Conservation (phyloP, 2,888 invertebrate genomes). For the Euspilapteryx auroguttella region DNA sequence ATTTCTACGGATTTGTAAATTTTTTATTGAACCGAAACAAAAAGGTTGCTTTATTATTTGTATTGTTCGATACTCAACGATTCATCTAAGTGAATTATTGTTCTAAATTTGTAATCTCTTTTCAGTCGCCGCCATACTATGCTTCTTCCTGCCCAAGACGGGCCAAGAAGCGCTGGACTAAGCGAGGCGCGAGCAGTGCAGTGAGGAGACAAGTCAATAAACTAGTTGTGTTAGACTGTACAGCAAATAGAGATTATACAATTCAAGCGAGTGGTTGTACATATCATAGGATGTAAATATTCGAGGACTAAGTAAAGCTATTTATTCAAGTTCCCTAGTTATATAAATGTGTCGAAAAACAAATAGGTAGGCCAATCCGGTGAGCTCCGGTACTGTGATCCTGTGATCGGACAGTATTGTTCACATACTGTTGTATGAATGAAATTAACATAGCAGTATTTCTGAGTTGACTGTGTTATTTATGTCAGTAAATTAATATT, state of each 20-base stretch:
- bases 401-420: no score
- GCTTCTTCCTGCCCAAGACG: constrained; percentile 75
- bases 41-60: no score
- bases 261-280: constrained; percentile 35
- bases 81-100: no score
- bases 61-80: no score
- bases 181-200: constrained; percentile 18
- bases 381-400: constrained; percentile 29
- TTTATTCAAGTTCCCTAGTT: constrained; percentile 14
- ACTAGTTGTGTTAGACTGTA: constrained; percentile 37
- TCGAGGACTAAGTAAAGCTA: constrained; percentile 38
- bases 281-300: constrained; percentile 51
- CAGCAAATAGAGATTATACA: constrained; percentile 14
- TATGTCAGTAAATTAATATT: constrained; percentile 55
- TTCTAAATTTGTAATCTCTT: no score
- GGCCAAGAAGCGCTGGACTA: constrained; percentile 73
- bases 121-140: constrained; percentile 73
- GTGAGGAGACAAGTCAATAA: no score
- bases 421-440: constrained; percentile 24
- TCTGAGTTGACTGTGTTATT: constrained; percentile 54
- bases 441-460: constrained; percentile 48
- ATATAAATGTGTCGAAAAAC: constrained; percentile 10
- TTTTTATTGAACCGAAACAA: no score
- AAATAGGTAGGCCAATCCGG: constrained; percentile 13
- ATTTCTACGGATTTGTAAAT: no score